phyloP scores from a whole-genome alignment of 2,113 vertebrate species.

The Nicator chloris region DNA sequence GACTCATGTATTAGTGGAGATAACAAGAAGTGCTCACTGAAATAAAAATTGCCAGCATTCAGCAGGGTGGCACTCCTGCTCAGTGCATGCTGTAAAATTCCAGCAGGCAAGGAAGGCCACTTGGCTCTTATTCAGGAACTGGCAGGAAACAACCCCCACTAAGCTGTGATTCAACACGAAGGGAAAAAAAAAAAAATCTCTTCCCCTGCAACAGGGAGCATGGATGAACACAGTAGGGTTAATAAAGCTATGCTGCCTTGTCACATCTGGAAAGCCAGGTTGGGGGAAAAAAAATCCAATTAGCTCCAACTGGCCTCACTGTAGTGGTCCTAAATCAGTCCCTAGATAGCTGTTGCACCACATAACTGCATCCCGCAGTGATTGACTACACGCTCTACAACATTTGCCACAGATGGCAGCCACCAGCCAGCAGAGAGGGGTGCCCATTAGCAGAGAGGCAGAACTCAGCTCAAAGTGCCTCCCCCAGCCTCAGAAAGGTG shows the following conservation, averaged over 20 bases:
- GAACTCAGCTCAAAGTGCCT: not conserved
- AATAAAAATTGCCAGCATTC: conserved; percentile 17
- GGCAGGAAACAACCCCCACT: conserved; percentile 33
- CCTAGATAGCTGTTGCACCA: conserved; percentile 26
- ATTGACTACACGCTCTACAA: not conserved
- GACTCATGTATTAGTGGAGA: not conserved
- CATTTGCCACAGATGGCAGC: conserved; percentile 21
- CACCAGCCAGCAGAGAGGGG: not conserved
- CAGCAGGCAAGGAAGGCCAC: conserved; percentile 14
- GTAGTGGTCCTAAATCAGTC: conserved; percentile 46
- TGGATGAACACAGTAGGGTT: not conserved
- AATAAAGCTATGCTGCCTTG: conserved; percentile 19
- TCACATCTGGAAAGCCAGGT: conserved; percentile 34
- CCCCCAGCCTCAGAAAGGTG: not conserved
- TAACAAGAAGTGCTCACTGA: not conserved
- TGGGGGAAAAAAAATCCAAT: not conserved
- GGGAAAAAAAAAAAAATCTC: not conserved
- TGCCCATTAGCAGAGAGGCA: conserved; percentile 21
- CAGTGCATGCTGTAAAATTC: conserved; percentile 26
- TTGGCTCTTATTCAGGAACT: conserved; percentile 6
- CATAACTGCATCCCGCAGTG: not conserved
- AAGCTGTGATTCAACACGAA: conserved; percentile 2
- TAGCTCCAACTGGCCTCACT: conserved; percentile 31
- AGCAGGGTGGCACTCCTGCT: conserved; percentile 16
- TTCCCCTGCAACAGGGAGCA: not conserved